Percentiles rank a stretch among this genome's conserved stretches.
phyloP scores from a whole-genome alignment of 2,888 invertebrate species.

The Noctua pronuba region DNA sequence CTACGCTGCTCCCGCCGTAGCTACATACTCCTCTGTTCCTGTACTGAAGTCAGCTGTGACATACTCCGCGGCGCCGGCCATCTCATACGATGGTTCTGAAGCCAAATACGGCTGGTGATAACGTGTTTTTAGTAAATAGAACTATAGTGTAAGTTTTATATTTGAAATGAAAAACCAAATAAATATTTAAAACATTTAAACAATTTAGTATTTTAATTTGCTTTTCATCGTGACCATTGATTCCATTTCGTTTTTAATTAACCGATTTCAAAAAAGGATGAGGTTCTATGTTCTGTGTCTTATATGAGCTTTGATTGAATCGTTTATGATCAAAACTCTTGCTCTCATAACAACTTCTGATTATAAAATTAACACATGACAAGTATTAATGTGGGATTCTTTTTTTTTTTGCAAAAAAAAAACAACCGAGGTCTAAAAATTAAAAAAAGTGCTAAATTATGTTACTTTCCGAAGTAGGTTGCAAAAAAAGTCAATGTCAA shows the following conservation, averaged over 20 bases:
- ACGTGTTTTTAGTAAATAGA: conserved; percentile 36
- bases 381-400: neutral
- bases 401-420: neutral
- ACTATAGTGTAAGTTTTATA: neutral
- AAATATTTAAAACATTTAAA: neutral
- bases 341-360: neutral
- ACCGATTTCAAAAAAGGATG: neutral
- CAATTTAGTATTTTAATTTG: neutral
- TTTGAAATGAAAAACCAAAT: neutral
- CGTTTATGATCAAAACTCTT: no score
- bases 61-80: conserved; percentile 72
- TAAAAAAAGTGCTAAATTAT: neutral
- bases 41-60: conserved; percentile 76
- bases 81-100: conserved; percentile 75
- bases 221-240: neutral
- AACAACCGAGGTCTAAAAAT: no score
- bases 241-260: neutral
- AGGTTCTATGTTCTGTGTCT: neutral
- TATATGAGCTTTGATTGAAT: no score
- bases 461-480: neutral
- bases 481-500: neutral
- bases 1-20: conserved; percentile 66
- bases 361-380: neutral
- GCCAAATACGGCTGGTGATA: conserved; percentile 82
- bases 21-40: conserved; percentile 73